Base-by-base conservation (phyloP, 2,888 invertebrate genomes). In the Autographa pulchrina region DNA sequence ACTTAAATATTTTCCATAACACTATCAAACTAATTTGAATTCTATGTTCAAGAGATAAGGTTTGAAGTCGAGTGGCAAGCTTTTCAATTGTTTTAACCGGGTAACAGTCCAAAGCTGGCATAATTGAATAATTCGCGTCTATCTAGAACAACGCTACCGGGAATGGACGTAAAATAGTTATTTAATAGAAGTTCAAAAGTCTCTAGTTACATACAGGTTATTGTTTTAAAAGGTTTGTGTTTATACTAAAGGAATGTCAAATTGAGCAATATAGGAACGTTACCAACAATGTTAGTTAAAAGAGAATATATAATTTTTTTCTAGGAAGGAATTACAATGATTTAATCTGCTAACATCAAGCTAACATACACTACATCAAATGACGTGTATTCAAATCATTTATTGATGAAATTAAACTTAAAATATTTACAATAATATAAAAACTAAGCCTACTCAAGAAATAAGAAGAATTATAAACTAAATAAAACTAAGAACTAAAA, bases 101-200 rank as follows among this genome's bases (percentile, higher is more conserved):
- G 70, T 78, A 71, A 74, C n/a, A 43, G 67, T 68, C 74, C 70
- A 64, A 77, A 60, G 77, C 62, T 68, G 65, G 71, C 41, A 78
- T 84, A 83, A 85, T 85, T 85, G 85, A 86, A 86, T 87, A 86
- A 86, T 86, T 85, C 72, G 66, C 68, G 68, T 72, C 65, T 84
- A 87, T 85, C 82, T 86, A 67, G 87, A 82, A 77, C 86, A 81
- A 75, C 74, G 80, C 85, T 83, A 83, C 85, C 83, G 79, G 84
- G 80, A 77, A 32, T 73, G 20, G 66, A 52, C 69, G 13, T 43
- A n/a, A 78, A 54, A 69, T 14, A 74, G 68, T 31, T 31, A 60
- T 58, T 41, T 18, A 16, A 7, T 58, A 81, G 78, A 81, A 77
- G 72, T 61, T 20, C 43, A 66, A 75, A 31, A 59, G 32, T 31